phyloP scores from a whole-genome alignment of 2,888 invertebrate species.

The Dynastes maya region DNA sequence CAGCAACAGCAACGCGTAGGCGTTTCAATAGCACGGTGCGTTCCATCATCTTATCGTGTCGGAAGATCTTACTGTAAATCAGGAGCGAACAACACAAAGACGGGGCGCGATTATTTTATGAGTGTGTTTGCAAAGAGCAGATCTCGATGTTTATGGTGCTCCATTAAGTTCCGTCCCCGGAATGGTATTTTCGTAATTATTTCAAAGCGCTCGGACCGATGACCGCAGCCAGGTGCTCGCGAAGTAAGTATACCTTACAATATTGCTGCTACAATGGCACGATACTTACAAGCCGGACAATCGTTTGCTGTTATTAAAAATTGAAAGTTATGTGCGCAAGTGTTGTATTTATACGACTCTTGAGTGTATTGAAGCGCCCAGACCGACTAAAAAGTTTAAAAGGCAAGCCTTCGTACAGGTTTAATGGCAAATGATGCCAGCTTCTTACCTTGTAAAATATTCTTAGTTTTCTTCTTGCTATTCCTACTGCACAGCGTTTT shows the following conservation, averaged over 20 bases:
- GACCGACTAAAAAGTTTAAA: background rate
- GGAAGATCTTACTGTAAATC: slow-evolving; percentile 34
- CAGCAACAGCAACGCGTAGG: slow-evolving; percentile 29
- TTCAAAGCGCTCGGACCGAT: slow-evolving; percentile 31
- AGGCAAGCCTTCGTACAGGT: background rate
- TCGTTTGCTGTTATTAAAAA: slow-evolving; percentile 28
- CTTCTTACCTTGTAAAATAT: no score
- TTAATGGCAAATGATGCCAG: no score
- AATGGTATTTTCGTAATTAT: slow-evolving; percentile 41
- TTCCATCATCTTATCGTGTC: slow-evolving; percentile 41
- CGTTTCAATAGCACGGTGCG: slow-evolving; percentile 39
- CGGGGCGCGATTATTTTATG: slow-evolving; percentile 42
- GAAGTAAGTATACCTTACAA: background rate
- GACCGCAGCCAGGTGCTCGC: slow-evolving; percentile 22
- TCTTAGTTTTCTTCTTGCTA: no score
- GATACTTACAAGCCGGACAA: background rate
- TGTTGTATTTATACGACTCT: no score
- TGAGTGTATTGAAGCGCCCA: no score
- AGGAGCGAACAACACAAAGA: slow-evolving; percentile 31
- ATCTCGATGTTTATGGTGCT: slow-evolving; percentile 33
- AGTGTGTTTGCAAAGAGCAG: slow-evolving; percentile 24
- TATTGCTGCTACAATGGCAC: background rate
- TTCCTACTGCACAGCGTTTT: no score
- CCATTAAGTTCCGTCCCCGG: slow-evolving; percentile 40
- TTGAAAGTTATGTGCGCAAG: slow-evolving; percentile 19